Base-by-base conservation (phyloP, 2,113 vertebrate genomes). In the Egretta garzetta region DNA sequence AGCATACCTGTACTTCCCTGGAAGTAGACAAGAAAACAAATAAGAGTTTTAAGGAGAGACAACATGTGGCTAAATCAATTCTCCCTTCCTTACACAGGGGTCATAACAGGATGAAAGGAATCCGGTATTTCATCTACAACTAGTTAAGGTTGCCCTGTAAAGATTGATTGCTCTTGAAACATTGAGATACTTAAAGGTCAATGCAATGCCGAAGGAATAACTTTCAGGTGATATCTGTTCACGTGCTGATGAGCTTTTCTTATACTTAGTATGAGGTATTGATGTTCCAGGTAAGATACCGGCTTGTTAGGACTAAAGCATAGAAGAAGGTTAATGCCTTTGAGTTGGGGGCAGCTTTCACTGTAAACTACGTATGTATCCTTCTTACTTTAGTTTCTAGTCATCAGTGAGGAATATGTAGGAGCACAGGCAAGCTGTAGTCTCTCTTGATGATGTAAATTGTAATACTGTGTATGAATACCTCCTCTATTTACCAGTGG, bases 11-110 rank as follows among this genome's bases (percentile, higher is more conserved):
- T 68, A 22, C 23, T 88, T 74, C 43, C 22, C 37, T 82, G 58
- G 71, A 80, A 94, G 47, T n/a, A 82, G 74, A 49, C 28, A 82
- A 58, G 37, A 72, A 75, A 88, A 14, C 22, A 71, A 79, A 62
- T 10, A 15, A 12, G 47, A 22, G 14, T 60, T 73, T 70, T 56
- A 56, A 68, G 17, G 37, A 53, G 62, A 81, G 9, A 45, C 21
- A 45, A 45, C 4, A 5, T 9, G 11, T 28, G 58, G 39, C n/a
- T 80, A 32, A 67, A 52, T n/a, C 0, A 1, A 21, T 47, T 58
- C 17, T 53, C 86, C 22, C 72, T 58, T 77, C 41, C 49, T 67
- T 56, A 33, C 17, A 32, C 16, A 58, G 53, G 10, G 22, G 28
- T 88, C 39, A 16, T 63, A 64, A 64, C 3, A 80, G 68, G 26